Evolutionary conservation across 1,140 invertebrate species (phyloP).

Genomic region (Drosophila persimilis): DNA sequence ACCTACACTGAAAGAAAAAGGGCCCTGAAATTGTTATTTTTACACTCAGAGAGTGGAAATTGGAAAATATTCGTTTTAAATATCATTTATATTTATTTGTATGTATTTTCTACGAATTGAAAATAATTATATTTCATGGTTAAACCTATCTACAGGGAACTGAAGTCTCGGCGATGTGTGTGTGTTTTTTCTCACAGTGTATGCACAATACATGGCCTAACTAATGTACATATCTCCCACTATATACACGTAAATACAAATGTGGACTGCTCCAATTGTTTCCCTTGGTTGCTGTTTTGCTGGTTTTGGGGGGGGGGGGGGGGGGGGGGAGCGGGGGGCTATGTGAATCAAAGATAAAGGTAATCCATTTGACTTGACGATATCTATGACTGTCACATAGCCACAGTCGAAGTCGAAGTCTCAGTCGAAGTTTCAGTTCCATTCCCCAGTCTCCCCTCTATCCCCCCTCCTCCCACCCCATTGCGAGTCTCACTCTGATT

Average conservation of each 20-base stretch:
- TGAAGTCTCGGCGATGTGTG: too few relatives aligned
- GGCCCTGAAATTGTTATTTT: too few relatives aligned
- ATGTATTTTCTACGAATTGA: too few relatives aligned
- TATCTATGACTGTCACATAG: slow-evolving; percentile 73
- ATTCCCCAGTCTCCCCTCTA: too few relatives aligned
- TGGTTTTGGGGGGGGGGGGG: slow-evolving; percentile 9
- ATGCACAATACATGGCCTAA: neutral
- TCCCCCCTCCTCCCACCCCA: neutral
- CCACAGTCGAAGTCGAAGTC: slow-evolving; percentile 19
- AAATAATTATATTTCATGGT: too few relatives aligned
- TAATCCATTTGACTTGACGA: slow-evolving; percentile 79
- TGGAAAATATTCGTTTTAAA: too few relatives aligned
- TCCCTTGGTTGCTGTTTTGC: neutral
- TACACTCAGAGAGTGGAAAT: too few relatives aligned
- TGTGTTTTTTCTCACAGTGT: too few relatives aligned
- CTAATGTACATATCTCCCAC: slow-evolving; percentile 13
- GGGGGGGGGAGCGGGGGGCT: slow-evolving; percentile 10
- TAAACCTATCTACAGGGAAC: too few relatives aligned
- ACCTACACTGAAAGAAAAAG: too few relatives aligned
- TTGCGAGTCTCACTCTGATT: slow-evolving; percentile 23
- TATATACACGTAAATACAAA: slow-evolving; percentile 34
- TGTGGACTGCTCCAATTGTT: slow-evolving; percentile 71
- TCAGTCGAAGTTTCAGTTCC: too few relatives aligned
- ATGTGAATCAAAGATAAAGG: slow-evolving; percentile 54
- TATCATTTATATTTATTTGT: too few relatives aligned